phyloP scores from a whole-genome alignment of 2,113 vertebrate genomes.

The Equus quagga region DNA sequence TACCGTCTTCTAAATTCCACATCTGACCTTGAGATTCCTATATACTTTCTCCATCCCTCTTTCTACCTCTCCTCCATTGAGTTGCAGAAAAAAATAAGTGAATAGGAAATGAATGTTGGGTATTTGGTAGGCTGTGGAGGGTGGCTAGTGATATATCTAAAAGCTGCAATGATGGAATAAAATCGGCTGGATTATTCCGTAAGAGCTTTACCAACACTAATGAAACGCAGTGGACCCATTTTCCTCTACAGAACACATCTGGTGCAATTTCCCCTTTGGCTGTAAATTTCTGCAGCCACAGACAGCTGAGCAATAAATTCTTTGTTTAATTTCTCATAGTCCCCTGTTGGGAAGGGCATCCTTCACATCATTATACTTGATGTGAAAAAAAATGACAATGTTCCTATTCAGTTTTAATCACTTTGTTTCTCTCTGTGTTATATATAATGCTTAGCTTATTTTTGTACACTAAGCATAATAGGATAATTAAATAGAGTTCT shows the following conservation, averaged over 20 bases:
- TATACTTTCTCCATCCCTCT: not conserved
- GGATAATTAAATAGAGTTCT: constrained; percentile 63
- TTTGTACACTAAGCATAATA: constrained; percentile 48
- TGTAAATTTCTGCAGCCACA: constrained; percentile 70
- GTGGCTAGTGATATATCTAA: constrained; percentile 10
- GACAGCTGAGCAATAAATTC: constrained; percentile 47
- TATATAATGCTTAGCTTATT: not conserved
- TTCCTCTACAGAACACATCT: constrained; percentile 8
- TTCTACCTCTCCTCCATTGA: not conserved
- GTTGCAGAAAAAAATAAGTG: not conserved
- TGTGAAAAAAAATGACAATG: not conserved
- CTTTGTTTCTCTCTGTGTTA: constrained; percentile 47
- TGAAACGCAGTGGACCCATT: not conserved
- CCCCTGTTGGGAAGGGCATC: not conserved
- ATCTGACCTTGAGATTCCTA: not conserved
- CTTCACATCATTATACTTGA: constrained; percentile 40
- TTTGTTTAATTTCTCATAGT: constrained; percentile 69
- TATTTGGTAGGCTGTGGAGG: not conserved
- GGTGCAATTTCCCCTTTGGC: constrained; percentile 61
- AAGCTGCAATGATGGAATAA: constrained; percentile 27
- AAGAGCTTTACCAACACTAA: constrained; percentile 49
- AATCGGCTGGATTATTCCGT: constrained; percentile 23
- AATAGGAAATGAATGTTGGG: constrained; percentile 17
- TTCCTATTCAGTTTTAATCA: constrained; percentile 7
- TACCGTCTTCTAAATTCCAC: not conserved